Percentiles rank a stretch among this genome's conserved stretches.
Evolutionary conservation across 2,113 vertebrate genomes (phyloP).

Genomic region (Xerus inauris): DNA sequence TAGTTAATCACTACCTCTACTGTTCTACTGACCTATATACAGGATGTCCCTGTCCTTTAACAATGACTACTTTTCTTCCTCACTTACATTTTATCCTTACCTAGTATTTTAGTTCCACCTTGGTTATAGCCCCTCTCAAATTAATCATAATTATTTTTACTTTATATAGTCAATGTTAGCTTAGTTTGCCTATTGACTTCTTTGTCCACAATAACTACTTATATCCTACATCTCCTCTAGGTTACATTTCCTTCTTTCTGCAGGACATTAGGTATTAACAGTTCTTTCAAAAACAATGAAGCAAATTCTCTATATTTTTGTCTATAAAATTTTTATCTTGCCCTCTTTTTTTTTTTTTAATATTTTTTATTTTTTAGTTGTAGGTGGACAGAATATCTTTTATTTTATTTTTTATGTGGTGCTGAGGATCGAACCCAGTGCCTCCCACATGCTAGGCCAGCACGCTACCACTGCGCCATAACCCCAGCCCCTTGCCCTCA

Average conservation of each 20-base stretch:
- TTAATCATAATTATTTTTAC: conserved; percentile 13
- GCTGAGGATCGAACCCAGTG: no score
- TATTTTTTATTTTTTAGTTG: no score
- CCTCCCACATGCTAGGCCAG: no score
- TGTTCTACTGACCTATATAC: not conserved
- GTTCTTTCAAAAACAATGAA: conserved; percentile 30
- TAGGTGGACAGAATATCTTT: no score
- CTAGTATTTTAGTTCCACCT: conserved; percentile 1
- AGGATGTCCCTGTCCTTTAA: not conserved
- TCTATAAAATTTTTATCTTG: conserved; percentile 40
- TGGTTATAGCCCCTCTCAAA: not conserved
- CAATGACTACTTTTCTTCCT: not conserved
- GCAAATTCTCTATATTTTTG: not conserved
- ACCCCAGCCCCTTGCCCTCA: not conserved
- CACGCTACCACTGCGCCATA: no score
- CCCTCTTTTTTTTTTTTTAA: no score
- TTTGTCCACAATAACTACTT: conserved; percentile 1
- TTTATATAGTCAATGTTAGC: not conserved
- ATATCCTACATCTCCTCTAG: not conserved
- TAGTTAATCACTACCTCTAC: conserved; percentile 46
- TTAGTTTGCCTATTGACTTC: conserved; percentile 24
- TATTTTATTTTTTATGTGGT: no score
- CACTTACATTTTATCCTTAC: conserved; percentile 31
- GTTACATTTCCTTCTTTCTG: conserved; percentile 12
- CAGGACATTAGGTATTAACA: not conserved